Evolutionary conservation across 2,888 invertebrate genomes (phyloP).

Genomic region (Cheilosia pagana): DNA sequence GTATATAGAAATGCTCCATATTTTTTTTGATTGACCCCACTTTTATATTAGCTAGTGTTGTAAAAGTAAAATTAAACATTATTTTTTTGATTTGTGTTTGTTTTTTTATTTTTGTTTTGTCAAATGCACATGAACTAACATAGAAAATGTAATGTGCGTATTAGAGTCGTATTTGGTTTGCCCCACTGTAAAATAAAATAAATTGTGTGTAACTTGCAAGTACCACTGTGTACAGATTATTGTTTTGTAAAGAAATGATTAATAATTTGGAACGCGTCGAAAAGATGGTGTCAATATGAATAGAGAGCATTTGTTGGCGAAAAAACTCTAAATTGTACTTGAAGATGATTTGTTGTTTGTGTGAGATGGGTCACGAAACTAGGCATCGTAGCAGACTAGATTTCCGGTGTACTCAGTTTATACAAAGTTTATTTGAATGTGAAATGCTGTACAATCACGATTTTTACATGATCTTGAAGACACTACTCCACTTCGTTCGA

Average conservation of each 20-base stretch:
- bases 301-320: constrained; percentile 46
- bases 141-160: constrained; percentile 68
- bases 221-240: constrained; percentile 41
- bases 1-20: constrained; percentile 75
- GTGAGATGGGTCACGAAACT: background rate
- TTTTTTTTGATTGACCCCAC: constrained; percentile 66
- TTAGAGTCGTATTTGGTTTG: constrained; percentile 51
- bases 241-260: background rate
- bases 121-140: constrained; percentile 65
- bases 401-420: too few species aligned
- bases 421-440: too few species aligned
- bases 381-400: background rate
- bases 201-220: constrained; percentile 65
- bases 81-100: constrained; percentile 30
- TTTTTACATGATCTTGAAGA: too few species aligned
- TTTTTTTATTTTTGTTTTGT: constrained; percentile 31
- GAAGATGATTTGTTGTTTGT: constrained; percentile 32
- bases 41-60: constrained; percentile 57
- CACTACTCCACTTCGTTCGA: too few species aligned
- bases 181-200: constrained; percentile 65
- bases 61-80: constrained; percentile 37
- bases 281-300: constrained; percentile 70
- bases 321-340: constrained; percentile 24
- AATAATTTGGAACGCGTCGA: constrained; percentile 28
- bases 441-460: too few species aligned